Conservation (phyloP, 2,113 vertebrate species). For the Tiliqua scincoides region DNA sequence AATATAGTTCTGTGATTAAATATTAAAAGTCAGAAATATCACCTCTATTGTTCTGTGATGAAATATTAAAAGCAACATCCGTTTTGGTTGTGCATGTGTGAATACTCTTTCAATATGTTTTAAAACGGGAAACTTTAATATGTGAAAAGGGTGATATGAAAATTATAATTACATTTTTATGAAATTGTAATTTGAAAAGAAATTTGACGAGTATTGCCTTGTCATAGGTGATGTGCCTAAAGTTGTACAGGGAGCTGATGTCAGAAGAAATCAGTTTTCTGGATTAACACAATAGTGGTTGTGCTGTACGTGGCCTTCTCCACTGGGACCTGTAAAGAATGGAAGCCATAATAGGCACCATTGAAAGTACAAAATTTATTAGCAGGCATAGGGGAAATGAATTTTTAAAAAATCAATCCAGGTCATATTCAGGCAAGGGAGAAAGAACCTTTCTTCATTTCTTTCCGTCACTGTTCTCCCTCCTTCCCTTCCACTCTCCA, state of each 20-base stretch:
- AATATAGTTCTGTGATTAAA: background rate
- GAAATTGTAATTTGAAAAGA: too few relatives aligned
- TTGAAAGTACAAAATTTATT: background rate
- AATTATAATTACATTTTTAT: background rate
- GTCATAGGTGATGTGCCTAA: background rate
- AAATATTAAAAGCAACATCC: too few relatives aligned
- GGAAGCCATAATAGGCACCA: background rate
- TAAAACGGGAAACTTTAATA: background rate
- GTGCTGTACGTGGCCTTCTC: background rate
- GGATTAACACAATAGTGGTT: background rate
- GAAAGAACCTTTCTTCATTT: too few relatives aligned
- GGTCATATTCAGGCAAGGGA: background rate
- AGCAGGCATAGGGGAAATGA: slow-evolving; percentile 19
- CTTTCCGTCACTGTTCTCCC: too few relatives aligned
- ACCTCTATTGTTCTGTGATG: background rate
- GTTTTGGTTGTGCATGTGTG: too few relatives aligned
- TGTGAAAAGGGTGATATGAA: background rate
- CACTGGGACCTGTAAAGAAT: background rate
- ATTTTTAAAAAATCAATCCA: background rate
- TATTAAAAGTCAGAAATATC: background rate
- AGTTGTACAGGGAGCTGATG: background rate
- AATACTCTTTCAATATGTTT: too few relatives aligned
- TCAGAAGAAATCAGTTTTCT: background rate
- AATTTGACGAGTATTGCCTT: too few relatives aligned
- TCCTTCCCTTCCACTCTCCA: background rate